A percentile compares a stretch with the other conserved stretches of the same genome.
Evolutionary conservation across 2,113 vertebrate genomes (phyloP).

Genomic region (Hystrix cristata): DNA sequence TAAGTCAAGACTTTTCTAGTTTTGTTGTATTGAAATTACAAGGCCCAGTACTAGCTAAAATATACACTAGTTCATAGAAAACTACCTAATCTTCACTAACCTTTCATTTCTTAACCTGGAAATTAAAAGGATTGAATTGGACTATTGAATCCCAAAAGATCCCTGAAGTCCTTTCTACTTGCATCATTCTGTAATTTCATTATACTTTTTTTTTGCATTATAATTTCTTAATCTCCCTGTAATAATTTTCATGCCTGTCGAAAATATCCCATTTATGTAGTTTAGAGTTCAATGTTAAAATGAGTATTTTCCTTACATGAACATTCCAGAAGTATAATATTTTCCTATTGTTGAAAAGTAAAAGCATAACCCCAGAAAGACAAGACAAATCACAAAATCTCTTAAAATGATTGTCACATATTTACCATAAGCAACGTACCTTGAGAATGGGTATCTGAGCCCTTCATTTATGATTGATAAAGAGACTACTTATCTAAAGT

Average conservation of each 20-base stretch:
- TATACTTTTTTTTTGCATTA: neutral
- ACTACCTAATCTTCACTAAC: neutral
- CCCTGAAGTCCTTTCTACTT: neutral
- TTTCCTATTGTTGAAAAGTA: neutral
- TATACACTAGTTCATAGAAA: slow-evolving; percentile 26
- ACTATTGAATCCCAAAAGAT: neutral
- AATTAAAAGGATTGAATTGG: neutral
- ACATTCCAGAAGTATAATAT: neutral
- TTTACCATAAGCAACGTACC: neutral
- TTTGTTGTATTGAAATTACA: neutral
- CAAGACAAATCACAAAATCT: neutral
- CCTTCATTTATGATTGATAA: neutral
- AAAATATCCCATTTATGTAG: slow-evolving; percentile 6
- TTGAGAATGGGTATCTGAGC: neutral
- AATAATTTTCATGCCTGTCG: slow-evolving; percentile 13
- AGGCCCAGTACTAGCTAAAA: neutral
- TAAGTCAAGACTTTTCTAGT: neutral
- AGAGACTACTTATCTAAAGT: neutral
- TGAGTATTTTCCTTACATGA: slow-evolving; percentile 1
- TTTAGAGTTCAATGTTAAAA: neutral
- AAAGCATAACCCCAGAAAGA: neutral
- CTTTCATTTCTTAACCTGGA: neutral
- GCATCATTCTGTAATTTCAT: slow-evolving; percentile 38
- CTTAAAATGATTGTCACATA: neutral
- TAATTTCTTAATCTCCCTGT: neutral